These are phyloP conservation scores for Indri indri DNA, from an alignment of 2,113 vertebrate species.

Conservation along the genomic window DNA sequence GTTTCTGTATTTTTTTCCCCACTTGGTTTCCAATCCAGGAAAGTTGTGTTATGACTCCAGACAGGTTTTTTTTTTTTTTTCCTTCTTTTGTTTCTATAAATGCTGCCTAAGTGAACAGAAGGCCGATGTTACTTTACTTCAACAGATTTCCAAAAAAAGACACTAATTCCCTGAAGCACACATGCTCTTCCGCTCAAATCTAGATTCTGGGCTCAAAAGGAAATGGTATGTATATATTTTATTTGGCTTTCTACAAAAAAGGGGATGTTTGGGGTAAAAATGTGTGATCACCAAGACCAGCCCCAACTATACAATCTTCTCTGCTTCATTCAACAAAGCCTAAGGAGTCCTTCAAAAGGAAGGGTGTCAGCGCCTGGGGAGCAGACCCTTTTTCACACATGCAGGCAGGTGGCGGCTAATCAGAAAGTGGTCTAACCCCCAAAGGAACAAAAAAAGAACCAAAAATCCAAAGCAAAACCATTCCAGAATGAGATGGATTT, in stretches of 20 bases:
- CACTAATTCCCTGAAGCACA: conserved; percentile 72
- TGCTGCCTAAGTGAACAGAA: conserved; percentile 71
- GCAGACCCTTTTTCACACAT: conserved; percentile 76
- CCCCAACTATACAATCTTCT: conserved; percentile 81
- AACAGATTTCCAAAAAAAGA: conserved; percentile 73
- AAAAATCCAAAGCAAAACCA: conserved; percentile 37
- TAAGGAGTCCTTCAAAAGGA: conserved; percentile 68
- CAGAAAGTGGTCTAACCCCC: conserved; percentile 57
- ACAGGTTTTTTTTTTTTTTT: conserved; percentile 13
- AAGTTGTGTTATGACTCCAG: conserved; percentile 53
- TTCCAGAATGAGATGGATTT: conserved; percentile 70
- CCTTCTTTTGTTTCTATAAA: conserved; percentile 59
- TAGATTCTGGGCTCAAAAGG: conserved; percentile 68
- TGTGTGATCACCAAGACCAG: conserved; percentile 81
- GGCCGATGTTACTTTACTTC: conserved; percentile 61
- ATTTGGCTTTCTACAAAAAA: conserved; percentile 72
- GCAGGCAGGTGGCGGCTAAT: conserved; percentile 76
- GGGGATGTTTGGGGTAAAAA: conserved; percentile 63
- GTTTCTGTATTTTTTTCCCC: conserved; percentile 67
- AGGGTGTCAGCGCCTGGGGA: conserved; percentile 74
- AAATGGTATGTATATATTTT: conserved; percentile 45
- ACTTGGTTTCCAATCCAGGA: conserved; percentile 73
- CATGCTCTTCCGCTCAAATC: conserved; percentile 53
- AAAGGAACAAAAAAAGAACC: conserved; percentile 46
- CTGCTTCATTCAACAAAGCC: conserved; percentile 80